Evolutionary conservation across 1,140 invertebrate species (phyloP).

Genomic region (Medauroidea extradentata): DNA sequence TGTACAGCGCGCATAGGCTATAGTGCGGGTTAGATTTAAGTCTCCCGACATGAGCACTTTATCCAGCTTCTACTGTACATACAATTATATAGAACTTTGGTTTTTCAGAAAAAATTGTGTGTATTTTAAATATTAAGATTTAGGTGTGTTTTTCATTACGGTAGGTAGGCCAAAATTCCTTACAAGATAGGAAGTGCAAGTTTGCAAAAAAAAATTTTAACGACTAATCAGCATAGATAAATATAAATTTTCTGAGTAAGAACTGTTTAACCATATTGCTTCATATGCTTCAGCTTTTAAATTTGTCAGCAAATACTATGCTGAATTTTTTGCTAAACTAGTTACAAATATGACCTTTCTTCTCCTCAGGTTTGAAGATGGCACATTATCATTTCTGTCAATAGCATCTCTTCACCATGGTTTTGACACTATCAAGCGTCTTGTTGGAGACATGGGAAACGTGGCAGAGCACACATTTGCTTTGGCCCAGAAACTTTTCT

Average conservation of each 20-base stretch:
- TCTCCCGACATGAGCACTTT: no score
- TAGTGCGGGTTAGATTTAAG: no score
- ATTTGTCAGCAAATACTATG: neutral
- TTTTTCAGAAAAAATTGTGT: no score
- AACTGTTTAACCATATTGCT: neutral
- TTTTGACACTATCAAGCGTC: constrained; percentile 60
- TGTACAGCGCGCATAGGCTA: no score
- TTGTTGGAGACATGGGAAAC: constrained; percentile 59
- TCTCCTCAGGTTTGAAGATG: constrained; percentile 84
- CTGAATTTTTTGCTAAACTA: constrained; percentile 9
- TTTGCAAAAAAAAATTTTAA: no score
- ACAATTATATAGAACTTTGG: no score
- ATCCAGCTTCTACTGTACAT: no score
- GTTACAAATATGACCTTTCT: constrained; percentile 9
- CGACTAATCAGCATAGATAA: neutral
- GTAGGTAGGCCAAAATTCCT: no score
- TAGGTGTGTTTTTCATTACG: no score
- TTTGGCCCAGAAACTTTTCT: constrained; percentile 69
- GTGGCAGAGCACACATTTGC: constrained; percentile 72
- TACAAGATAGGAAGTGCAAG: no score
- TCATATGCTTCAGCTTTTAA: neutral
- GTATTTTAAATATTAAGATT: no score
- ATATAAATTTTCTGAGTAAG: constrained; percentile 9
- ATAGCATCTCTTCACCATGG: constrained; percentile 79
- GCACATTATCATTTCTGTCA: constrained; percentile 82